phyloP scores from a whole-genome alignment of 2,888 invertebrate species.

The Drosophila multiciliata region DNA sequence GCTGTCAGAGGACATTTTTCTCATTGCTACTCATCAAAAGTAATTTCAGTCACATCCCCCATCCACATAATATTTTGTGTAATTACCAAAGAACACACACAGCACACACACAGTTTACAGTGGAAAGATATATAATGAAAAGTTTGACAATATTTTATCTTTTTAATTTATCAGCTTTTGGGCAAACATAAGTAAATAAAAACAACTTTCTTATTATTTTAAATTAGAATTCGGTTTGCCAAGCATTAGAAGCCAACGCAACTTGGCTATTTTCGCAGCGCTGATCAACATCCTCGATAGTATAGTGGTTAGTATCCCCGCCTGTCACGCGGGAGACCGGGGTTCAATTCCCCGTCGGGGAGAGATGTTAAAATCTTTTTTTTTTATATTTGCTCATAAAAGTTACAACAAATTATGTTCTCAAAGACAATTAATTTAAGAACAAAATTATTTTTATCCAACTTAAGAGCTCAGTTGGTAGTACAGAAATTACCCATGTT shows the following conservation, averaged over 20 bases:
- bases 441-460: not conserved
- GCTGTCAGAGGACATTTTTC: conserved; percentile 10
- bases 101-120: conserved; percentile 6
- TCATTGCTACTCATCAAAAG: conserved; percentile 31
- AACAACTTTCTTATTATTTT: conserved; percentile 18
- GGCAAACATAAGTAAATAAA: conserved; percentile 21
- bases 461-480: not conserved
- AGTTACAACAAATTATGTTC: not conserved
- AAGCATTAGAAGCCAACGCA: not conserved
- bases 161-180: conserved; percentile 63
- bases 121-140: conserved; percentile 32
- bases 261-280: not conserved
- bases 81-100: conserved; percentile 43
- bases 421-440: not conserved
- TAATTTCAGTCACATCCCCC: conserved; percentile 22
- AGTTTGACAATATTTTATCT: conserved; percentile 63
- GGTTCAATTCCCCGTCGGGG: conserved; percentile 66
- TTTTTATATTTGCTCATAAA: not conserved
- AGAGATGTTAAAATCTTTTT: conserved; percentile 10
- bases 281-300: conserved; percentile 54
- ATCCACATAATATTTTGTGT: conserved; percentile 33
- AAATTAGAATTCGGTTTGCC: conserved; percentile 18
- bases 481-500: not conserved
- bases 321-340: conserved; percentile 65
- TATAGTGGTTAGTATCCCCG: conserved; percentile 65